These are phyloP conservation scores for Xyrauchen texanus DNA, from an alignment of 2,113 vertebrate genomes.

Conservation along the genomic window DNA sequence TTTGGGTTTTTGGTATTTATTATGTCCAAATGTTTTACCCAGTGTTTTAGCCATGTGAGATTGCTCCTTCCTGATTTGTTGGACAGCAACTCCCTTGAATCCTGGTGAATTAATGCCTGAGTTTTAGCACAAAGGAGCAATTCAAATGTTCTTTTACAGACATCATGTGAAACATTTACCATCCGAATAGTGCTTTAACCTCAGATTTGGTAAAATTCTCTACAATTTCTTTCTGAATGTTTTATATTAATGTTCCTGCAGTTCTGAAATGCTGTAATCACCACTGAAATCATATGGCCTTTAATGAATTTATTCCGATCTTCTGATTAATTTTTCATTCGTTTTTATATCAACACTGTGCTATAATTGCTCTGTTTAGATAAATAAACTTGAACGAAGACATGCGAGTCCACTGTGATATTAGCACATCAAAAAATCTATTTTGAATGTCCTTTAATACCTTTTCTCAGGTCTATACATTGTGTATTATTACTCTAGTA, in stretches of 20 bases:
- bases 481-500: no score
- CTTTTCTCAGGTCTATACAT: no score
- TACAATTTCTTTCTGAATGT: background rate
- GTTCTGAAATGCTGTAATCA: background rate
- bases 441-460: no score
- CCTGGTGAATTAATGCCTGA: no score
- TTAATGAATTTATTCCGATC: conserved; percentile 9
- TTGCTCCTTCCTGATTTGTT: no score
- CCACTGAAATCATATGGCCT: background rate
- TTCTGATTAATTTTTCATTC: background rate
- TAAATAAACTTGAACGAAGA: conserved; percentile 5
- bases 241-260: background rate
- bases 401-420: background rate
- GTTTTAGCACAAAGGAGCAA: background rate
- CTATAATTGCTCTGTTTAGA: conserved; percentile 28
- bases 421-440: background rate
- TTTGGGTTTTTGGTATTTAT: no score
- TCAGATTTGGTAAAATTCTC: background rate
- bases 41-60: no score
- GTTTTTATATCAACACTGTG: background rate
- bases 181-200: conserved; percentile 11
- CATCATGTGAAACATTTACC: background rate
- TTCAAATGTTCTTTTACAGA: background rate
- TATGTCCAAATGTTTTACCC: no score
- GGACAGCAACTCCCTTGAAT: no score